A percentile compares a stretch with the other conserved stretches of the same genome.
Evolutionary conservation across 1,140 invertebrate species (phyloP).

Genomic region (Zaprionus taronus): DNA sequence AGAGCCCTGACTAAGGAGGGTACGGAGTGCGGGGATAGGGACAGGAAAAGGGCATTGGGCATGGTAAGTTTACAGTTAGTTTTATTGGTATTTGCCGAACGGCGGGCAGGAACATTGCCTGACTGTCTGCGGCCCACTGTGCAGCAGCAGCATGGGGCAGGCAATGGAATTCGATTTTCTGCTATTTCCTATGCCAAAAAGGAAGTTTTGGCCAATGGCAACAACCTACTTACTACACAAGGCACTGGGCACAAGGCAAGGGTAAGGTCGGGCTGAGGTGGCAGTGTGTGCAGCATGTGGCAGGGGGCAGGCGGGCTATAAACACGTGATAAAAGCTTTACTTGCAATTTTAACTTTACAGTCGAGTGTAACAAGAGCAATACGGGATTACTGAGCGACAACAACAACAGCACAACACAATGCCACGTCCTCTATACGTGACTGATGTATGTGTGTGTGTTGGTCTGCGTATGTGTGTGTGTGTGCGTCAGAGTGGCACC

Average conservation of each 20-base stretch:
- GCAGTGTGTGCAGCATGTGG: not conserved
- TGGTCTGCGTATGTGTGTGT: conserved; percentile 4
- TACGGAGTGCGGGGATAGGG: not conserved
- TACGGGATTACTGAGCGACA: conserved; percentile 38
- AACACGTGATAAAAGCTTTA: conserved; percentile 81
- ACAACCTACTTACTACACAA: conserved; percentile 68
- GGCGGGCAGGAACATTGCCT: not conserved
- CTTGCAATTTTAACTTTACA: conserved; percentile 76
- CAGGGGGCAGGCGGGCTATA: conserved; percentile 34
- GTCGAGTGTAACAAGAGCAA: conserved; percentile 46
- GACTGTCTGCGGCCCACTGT: conserved; percentile 37
- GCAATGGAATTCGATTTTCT: conserved; percentile 75
- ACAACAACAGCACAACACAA: conserved; percentile 33
- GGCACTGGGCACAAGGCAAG: conserved; percentile 3
- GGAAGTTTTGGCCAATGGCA: conserved; percentile 59
- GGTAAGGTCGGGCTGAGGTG: not conserved
- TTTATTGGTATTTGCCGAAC: conserved; percentile 76
- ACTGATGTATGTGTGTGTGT: conserved; percentile 7
- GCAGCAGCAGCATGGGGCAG: conserved; percentile 37
- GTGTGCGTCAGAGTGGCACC: conserved; percentile 42
- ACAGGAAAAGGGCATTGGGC: not conserved
- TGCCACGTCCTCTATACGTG: conserved; percentile 5
- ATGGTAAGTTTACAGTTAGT: conserved; percentile 57
- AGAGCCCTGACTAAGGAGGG: not conserved
- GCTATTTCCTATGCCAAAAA: conserved; percentile 78